phyloP scores from a whole-genome alignment of 2,888 invertebrate genomes.

The Calliopum simillimum region DNA sequence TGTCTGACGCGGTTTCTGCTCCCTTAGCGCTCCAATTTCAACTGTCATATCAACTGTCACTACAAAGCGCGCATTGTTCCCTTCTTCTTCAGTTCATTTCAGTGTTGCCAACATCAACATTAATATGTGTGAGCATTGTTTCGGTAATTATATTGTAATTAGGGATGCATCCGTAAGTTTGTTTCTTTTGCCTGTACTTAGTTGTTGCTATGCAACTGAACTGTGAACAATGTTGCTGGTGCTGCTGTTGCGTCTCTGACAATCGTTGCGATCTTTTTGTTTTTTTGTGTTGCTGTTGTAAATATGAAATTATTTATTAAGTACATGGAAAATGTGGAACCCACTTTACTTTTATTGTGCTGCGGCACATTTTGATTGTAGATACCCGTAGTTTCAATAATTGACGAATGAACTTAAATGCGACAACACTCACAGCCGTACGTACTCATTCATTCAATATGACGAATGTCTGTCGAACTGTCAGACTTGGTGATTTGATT shows the following conservation, averaged over 20 bases:
- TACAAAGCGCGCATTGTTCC: slow-evolving; percentile 46
- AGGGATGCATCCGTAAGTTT: slow-evolving; percentile 62
- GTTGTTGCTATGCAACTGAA: not conserved
- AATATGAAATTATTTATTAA: slow-evolving; percentile 31
- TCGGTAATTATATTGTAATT: slow-evolving; percentile 68
- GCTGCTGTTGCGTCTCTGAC: not conserved
- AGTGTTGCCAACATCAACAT: not conserved
- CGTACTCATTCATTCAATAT: too few relatives aligned
- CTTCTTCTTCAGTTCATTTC: not conserved
- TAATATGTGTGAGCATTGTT: slow-evolving; percentile 1
- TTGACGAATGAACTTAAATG: too few relatives aligned
- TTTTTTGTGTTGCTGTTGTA: not conserved
- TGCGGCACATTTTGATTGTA: too few relatives aligned
- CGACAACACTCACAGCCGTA: too few relatives aligned
- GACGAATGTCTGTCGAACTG: too few relatives aligned
- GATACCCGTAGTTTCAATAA: too few relatives aligned
- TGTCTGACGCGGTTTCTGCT: slow-evolving; percentile 27
- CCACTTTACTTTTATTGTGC: not conserved
- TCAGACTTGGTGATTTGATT: too few relatives aligned
- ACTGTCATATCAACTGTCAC: slow-evolving; percentile 64
- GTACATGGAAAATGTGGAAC: slow-evolving; percentile 48
- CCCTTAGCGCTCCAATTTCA: slow-evolving; percentile 42
- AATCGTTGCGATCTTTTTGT: slow-evolving; percentile 23
- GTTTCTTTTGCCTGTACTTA: not conserved
- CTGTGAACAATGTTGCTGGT: not conserved